These are phyloP conservation scores for Lasiurus cinereus DNA, from an alignment of 2,113 vertebrate species.

Conservation along the genomic window DNA sequence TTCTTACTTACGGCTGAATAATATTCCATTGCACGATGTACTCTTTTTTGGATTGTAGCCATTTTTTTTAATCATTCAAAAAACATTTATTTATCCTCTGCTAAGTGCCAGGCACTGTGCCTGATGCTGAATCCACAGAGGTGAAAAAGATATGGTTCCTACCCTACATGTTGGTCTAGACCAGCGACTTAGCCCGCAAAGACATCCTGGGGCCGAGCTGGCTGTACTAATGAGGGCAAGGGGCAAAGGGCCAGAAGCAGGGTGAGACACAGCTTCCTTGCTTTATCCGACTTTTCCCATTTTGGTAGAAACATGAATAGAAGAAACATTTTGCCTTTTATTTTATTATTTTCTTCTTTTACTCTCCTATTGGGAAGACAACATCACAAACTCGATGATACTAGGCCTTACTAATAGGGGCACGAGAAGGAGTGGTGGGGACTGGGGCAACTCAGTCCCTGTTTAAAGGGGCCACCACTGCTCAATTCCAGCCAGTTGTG, in stretches of 20 bases:
- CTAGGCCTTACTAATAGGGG: background rate
- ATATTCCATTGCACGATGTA: background rate
- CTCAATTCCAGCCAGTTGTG: background rate
- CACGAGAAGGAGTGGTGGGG: background rate
- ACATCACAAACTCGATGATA: background rate
- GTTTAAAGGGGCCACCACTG: background rate
- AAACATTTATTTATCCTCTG: conserved; percentile 1
- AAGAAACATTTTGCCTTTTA: background rate
- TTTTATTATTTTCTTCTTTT: background rate
- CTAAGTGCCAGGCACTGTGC: background rate
- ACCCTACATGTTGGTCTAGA: background rate
- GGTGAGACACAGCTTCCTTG: background rate
- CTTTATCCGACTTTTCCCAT: background rate
- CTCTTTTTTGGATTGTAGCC: background rate
- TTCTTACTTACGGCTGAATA: background rate
- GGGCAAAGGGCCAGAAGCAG: background rate
- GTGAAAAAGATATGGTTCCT: background rate
- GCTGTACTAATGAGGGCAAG: too few relatives aligned
- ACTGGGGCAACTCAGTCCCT: background rate
- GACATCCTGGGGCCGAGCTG: fast-evolving
- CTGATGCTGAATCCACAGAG: background rate
- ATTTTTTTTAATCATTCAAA: background rate
- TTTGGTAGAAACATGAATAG: background rate
- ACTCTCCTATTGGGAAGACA: background rate
- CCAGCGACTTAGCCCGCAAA: background rate